Conservation (phyloP, 2,113 vertebrate species). For the Eolophus roseicapilla region DNA sequence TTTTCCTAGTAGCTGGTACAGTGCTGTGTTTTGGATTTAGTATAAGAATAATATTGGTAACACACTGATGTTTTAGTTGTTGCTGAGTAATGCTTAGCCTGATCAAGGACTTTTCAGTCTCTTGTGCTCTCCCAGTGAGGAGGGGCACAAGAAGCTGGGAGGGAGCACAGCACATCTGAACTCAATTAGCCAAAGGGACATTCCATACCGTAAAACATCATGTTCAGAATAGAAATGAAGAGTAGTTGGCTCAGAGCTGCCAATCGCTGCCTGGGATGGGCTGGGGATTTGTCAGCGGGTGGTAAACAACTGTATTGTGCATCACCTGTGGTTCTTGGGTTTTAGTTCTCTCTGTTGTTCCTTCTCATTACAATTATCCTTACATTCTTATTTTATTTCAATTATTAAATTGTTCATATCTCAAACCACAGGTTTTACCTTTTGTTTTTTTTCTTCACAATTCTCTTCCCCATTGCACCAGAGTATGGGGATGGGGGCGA, state of each 20-base stretch:
- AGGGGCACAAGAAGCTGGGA: not conserved
- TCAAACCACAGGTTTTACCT: not conserved
- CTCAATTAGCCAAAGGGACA: not conserved
- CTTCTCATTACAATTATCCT: not conserved
- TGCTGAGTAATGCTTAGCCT: not conserved
- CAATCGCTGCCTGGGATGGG: not conserved
- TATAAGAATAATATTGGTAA: not conserved
- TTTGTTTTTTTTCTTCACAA: not conserved
- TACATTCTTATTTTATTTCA: not conserved
- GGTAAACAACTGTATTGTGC: not conserved
- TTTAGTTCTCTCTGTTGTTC: not conserved
- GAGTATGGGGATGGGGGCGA: not conserved
- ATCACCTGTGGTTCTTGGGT: not conserved
- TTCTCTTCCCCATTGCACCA: not conserved
- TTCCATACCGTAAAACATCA: not conserved
- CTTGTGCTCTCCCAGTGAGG: not conserved
- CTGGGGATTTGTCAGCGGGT: not conserved
- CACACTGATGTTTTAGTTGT: not conserved
- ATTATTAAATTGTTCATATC: not conserved
- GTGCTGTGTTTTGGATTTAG: not conserved
- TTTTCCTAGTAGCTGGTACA: not conserved
- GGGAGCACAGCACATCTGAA: not conserved
- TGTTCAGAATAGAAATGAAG: not conserved
- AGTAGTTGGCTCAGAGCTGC: not conserved
- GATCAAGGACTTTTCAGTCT: not conserved